Percentiles rank a stretch among this genome's conserved stretches.
Evolutionary conservation across 2,888 invertebrate species (phyloP).

Genomic region (Phyllotreta cruciferae): DNA sequence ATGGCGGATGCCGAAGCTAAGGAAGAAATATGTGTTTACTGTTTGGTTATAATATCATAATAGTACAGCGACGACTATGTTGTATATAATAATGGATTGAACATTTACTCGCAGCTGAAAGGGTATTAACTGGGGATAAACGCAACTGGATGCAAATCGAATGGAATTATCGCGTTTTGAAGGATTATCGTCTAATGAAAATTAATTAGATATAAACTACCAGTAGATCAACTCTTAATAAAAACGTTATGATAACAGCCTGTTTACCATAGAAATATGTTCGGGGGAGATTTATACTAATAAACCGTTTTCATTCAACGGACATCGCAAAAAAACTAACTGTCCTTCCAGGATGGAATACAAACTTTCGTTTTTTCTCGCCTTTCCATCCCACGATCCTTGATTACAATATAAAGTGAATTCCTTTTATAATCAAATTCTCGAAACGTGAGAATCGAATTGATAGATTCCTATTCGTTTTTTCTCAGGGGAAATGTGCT

Average conservation of each 20-base stretch:
- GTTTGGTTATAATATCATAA: constrained; percentile 1
- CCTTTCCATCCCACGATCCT: constrained; percentile 19
- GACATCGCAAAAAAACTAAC: constrained; percentile 5
- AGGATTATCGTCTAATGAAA: too few species aligned
- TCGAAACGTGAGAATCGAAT: constrained; percentile 18
- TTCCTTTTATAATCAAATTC: constrained; percentile 28
- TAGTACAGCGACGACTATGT: too few species aligned
- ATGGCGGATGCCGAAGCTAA: neutral
- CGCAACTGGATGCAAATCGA: neutral
- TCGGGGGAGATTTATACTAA: neutral
- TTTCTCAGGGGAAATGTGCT: constrained; percentile 74
- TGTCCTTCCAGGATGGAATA: neutral
- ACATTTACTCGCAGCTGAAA: neutral
- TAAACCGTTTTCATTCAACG: neutral
- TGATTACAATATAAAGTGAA: constrained; percentile 29
- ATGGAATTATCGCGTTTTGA: too few species aligned
- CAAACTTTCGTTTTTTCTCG: constrained; percentile 16
- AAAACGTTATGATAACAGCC: too few species aligned
- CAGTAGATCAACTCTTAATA: too few species aligned
- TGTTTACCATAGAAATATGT: too few species aligned
- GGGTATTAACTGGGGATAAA: constrained; percentile 1
- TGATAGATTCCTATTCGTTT: constrained; percentile 22
- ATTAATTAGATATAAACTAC: too few species aligned
- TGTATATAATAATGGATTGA: neutral
- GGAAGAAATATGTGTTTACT: neutral